Percentiles rank a stretch among this genome's conserved stretches.
Conservation (phyloP, 2,113 vertebrate species). For the Anarrhichthys ocellatus region DNA sequence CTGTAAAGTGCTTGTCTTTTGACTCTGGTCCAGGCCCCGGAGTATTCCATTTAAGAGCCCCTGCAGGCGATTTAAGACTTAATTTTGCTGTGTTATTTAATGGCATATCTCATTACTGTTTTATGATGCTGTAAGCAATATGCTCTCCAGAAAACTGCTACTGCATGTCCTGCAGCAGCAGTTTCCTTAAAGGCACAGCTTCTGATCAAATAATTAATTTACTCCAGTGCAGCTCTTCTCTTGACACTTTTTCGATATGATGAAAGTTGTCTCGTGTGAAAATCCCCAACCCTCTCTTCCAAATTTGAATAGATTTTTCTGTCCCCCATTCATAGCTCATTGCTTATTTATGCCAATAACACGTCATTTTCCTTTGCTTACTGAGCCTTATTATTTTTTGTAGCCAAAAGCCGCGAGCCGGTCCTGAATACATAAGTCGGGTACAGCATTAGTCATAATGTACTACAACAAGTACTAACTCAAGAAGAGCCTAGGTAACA, state of each 20-base stretch:
- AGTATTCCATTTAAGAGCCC: slow-evolving; percentile 72
- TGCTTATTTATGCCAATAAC: slow-evolving; percentile 37
- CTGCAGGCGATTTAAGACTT: slow-evolving; percentile 71
- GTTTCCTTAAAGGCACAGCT: slow-evolving; percentile 65
- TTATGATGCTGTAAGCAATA: slow-evolving; percentile 79
- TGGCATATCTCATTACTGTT: slow-evolving; percentile 77
- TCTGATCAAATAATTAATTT: slow-evolving; percentile 72
- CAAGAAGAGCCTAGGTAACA: background rate
- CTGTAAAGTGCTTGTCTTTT: slow-evolving; percentile 64
- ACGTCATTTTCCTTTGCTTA: background rate
- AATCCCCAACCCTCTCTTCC: slow-evolving; percentile 3
- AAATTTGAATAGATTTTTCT: slow-evolving; percentile 42
- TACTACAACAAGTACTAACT: background rate
- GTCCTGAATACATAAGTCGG: background rate
- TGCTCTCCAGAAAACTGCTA: slow-evolving; percentile 61
- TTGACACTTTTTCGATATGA: slow-evolving; percentile 34
- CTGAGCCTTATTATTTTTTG: background rate
- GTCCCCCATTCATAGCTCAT: slow-evolving; percentile 1
- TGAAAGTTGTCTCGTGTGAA: slow-evolving; percentile 18
- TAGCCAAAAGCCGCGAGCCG: background rate
- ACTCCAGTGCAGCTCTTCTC: slow-evolving; percentile 30
- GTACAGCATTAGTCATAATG: slow-evolving; percentile 6
- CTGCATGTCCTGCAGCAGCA: slow-evolving; percentile 71
- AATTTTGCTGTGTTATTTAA: slow-evolving; percentile 77
- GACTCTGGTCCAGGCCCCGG: slow-evolving; percentile 61